Conservation (phyloP, 2,797 vertebrate genomes). For the Thamnophis elegans region DNA sequence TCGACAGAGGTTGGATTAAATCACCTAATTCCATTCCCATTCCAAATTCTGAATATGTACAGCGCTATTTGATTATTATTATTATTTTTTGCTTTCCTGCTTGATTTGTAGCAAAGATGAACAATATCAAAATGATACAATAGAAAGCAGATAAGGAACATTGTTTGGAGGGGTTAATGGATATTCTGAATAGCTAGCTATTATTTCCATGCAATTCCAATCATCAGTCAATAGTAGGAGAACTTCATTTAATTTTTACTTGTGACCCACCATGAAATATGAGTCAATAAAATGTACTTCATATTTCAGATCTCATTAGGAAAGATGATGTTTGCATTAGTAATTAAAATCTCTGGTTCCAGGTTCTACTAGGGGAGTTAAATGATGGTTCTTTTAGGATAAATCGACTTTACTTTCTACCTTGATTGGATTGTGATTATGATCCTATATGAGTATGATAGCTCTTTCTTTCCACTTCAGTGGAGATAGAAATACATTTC, state of each 20-base stretch:
- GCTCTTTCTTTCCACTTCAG: background rate
- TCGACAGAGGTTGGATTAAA: background rate
- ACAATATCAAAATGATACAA: background rate
- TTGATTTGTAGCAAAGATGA: background rate
- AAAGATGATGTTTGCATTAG: background rate
- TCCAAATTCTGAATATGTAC: background rate
- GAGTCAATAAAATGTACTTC: conserved; percentile 4
- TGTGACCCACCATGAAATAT: background rate
- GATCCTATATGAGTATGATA: background rate
- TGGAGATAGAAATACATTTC: background rate
- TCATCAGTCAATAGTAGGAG: background rate
- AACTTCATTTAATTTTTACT: background rate
- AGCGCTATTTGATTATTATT: background rate
- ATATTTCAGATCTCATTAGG: conserved; percentile 12
- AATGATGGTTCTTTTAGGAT: background rate
- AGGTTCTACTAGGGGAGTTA: background rate
- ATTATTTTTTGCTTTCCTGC: background rate
- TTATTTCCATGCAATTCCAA: background rate
- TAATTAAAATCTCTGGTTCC: background rate
- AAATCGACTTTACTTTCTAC: background rate
- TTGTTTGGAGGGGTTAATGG: background rate
- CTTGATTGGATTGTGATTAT: background rate
- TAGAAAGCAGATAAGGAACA: background rate
- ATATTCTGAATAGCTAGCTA: background rate
- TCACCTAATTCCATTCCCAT: background rate